Percentiles rank a stretch among this genome's conserved stretches.
phyloP scores from a whole-genome alignment of 2,113 vertebrate species.

The Irena cyanogastra region DNA sequence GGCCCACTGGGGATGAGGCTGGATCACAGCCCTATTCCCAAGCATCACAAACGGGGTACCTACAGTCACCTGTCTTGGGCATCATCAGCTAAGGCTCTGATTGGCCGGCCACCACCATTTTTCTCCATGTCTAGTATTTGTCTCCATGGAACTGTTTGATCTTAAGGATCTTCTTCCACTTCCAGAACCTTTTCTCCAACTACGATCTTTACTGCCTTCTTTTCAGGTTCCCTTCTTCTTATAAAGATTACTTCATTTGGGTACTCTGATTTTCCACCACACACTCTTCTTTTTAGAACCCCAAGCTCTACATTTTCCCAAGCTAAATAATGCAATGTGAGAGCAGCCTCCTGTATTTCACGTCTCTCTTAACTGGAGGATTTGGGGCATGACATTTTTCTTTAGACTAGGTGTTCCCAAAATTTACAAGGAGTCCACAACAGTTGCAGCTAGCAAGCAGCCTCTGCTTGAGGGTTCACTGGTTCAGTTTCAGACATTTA shows the following conservation, averaged over 20 bases:
- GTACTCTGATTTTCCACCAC: neutral
- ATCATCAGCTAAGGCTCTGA: neutral
- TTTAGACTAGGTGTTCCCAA: neutral
- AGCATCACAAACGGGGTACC: too few relatives aligned
- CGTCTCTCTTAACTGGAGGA: neutral
- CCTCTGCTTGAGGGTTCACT: neutral
- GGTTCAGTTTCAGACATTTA: neutral
- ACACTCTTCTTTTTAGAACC: neutral
- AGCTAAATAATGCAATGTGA: neutral
- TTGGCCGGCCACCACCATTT: neutral
- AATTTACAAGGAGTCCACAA: neutral
- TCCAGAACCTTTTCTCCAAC: neutral
- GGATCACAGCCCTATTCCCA: too few relatives aligned
- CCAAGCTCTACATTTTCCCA: neutral
- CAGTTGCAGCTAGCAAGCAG: neutral
- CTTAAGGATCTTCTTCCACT: neutral
- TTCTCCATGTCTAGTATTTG: neutral
- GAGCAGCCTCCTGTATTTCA: neutral
- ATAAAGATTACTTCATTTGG: neutral
- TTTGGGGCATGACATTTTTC: neutral
- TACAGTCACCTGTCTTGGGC: neutral
- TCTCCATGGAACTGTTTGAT: neutral
- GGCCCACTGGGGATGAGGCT: too few relatives aligned
- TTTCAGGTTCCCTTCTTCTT: neutral
- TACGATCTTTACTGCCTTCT: neutral